phyloP scores from a whole-genome alignment of 1,140 invertebrate species.

The Metopolophium dirhodum region DNA sequence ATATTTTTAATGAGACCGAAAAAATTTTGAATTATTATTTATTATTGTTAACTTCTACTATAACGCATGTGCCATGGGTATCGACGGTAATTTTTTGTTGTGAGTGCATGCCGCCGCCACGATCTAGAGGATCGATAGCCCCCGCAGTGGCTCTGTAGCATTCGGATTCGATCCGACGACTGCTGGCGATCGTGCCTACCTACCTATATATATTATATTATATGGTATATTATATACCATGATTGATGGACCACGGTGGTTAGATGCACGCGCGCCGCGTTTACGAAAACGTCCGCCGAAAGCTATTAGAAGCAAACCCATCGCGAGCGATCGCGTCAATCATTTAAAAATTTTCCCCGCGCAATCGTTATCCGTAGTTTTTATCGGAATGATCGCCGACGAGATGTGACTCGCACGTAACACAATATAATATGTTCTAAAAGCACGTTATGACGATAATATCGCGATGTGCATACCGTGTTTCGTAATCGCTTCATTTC shows the following conservation, averaged over 20 bases:
- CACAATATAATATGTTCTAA: background rate
- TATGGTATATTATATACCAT: background rate
- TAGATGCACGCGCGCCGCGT: background rate
- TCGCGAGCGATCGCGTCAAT: background rate
- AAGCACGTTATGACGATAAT: background rate
- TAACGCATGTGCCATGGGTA: background rate
- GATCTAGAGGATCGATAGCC: background rate
- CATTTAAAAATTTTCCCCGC: background rate
- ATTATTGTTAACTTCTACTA: background rate
- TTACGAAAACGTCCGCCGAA: constrained; percentile 22
- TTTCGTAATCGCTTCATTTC: background rate
- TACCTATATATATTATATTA: background rate
- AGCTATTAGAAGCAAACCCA: constrained; percentile 30
- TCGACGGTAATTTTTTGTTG: background rate
- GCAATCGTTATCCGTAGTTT: background rate
- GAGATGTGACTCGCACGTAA: background rate
- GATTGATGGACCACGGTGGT: constrained; percentile 10
- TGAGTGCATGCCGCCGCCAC: background rate
- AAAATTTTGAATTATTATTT: background rate
- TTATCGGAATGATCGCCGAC: background rate
- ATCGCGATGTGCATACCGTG: background rate
- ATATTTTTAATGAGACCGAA: too few species aligned
- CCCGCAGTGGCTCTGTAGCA: background rate
- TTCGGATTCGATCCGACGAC: background rate
- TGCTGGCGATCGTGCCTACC: background rate